A percentile compares a stretch with the other conserved stretches of the same genome.
Evolutionary conservation across 1,140 invertebrate species (phyloP).

Genomic region (Charaxes varanes): DNA sequence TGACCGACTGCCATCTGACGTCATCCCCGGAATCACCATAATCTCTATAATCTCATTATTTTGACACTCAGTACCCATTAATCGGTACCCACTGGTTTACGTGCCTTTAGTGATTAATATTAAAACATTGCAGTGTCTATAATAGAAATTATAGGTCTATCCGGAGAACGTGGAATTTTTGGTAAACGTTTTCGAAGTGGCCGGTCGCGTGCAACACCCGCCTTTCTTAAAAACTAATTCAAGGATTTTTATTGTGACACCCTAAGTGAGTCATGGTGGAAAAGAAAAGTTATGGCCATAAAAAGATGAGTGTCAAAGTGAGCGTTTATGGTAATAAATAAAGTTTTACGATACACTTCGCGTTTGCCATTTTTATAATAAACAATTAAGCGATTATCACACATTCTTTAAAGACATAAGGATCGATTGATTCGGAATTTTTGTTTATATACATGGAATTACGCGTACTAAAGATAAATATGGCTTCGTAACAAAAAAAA

Average conservation of each 20-base stretch:
- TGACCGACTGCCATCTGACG: too few relatives aligned
- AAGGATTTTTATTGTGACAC: slow-evolving; percentile 42
- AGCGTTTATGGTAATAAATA: not conserved
- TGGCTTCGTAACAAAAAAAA: too few relatives aligned
- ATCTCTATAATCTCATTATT: too few relatives aligned
- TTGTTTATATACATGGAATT: too few relatives aligned
- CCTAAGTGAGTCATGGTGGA: slow-evolving; percentile 35
- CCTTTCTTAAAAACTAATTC: slow-evolving; percentile 41
- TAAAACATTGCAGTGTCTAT: not conserved
- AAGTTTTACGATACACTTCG: not conserved
- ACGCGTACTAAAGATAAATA: too few relatives aligned
- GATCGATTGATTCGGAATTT: too few relatives aligned
- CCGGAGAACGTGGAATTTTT: too few relatives aligned
- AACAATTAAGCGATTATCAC: not conserved
- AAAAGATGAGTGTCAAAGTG: slow-evolving; percentile 3
- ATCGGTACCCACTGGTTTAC: too few relatives aligned
- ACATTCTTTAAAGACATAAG: too few relatives aligned
- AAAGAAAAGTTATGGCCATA: slow-evolving; percentile 4
- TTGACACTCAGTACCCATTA: too few relatives aligned
- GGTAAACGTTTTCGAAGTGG: slow-evolving; percentile 11
- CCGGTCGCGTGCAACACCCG: slow-evolving; percentile 16
- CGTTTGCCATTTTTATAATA: not conserved
- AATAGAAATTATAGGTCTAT: not conserved
- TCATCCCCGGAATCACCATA: too few relatives aligned
- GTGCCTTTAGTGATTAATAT: too few relatives aligned